Base-by-base conservation (phyloP, 2,113 vertebrate genomes). In the Proteles cristata region DNA sequence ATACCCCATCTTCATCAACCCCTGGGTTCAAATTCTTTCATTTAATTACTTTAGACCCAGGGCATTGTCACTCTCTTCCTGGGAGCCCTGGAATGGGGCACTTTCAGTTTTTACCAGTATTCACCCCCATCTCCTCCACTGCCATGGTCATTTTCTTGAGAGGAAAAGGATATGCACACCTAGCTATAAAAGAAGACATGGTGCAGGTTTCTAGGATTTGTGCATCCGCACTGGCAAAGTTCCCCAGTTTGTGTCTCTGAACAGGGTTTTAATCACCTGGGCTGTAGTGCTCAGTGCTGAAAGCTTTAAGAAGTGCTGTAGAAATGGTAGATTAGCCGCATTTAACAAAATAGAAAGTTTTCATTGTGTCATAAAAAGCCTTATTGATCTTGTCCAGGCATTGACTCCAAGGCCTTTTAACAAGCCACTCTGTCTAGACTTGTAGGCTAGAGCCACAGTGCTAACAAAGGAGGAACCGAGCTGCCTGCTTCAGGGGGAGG, bases 371-470 rank as follows among this genome's bases (percentile, higher is more conserved):
- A 97, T 97, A 98, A 98, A 98, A 97, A 96, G 90, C 96, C 80
- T 92, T 91, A 98, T 98, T 98, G 98, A 98, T 98, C 94, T 98
- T 93, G 97, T 98, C 53, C 97, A 92, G 88, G 95, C 92, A 97
- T 97, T 96, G 98, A 97, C 96, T 97, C 89, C 87, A 95, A 85
- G 92, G 95, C 92, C 66, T 98, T 98, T 98, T 93, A 98, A 96
- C 69, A 98, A 97, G 84, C 92, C 17, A 61, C 94, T 93, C 96
- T 90, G 91, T 98, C 98, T 97, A 97, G 93, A 97, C 96, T 92
- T 39, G 2, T 81, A 94, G 85, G 71, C 93, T 97, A 88, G 92
- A 43, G 25, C 43, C 97, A 79, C 61, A 71, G 16, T 11, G 73
- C 90, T 96, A 95, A 87, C 96, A 98, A 97, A 21, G 2, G 93